Evolutionary conservation across 1,140 invertebrate species (phyloP), one percentile per base, ranked within the genome.

Genomic region (Zelostemma sp.): DNA sequence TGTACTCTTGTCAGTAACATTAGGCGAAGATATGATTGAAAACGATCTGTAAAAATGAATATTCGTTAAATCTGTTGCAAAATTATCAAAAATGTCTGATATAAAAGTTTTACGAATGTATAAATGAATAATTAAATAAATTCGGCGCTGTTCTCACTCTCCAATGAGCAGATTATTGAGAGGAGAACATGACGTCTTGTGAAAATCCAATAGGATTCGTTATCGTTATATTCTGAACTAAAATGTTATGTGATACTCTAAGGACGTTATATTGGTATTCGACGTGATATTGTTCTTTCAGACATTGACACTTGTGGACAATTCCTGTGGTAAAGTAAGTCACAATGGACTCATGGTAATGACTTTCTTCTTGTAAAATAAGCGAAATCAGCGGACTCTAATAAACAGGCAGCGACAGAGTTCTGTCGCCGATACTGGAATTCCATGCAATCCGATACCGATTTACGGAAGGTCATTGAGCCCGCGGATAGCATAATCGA

Each of bases 171-270:
- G 86, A 85, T 69, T 80, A 78, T 55, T 86, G 84, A 5, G 88
- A 74, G 45, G 86, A 86, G 9, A 90, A 80, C 8, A 81, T 82
- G 64, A 89, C 85, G 15, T 86, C 84, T 45, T 85, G 85, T 76
- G 87, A 90, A 1, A 87, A 83, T 59, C 75, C 78, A 33, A 87
- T 85, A 5, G 93, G 93, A 83, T 96, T 96, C 6, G 87, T 89
- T 3, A 96, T 86, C 71, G 89, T 88, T 57, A 96, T 88, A 77
- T 94, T 91, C 81, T 96, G 94, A 16, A 95, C 89, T 55, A 96
- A 88, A 43, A 96, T 80, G 35, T 89, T 89, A 15, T 93, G 92
- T 19, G 93, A 87, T 4, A 89, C 89, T 68, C 93, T 87, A 75
- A 95, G 94, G 6, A 93, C 93, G 81, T 94, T 96, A 75, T 92